Evolutionary conservation across 2,113 vertebrate species (phyloP), one percentile per base, ranked within the genome.

Genomic region (Crotalus viridis): DNA sequence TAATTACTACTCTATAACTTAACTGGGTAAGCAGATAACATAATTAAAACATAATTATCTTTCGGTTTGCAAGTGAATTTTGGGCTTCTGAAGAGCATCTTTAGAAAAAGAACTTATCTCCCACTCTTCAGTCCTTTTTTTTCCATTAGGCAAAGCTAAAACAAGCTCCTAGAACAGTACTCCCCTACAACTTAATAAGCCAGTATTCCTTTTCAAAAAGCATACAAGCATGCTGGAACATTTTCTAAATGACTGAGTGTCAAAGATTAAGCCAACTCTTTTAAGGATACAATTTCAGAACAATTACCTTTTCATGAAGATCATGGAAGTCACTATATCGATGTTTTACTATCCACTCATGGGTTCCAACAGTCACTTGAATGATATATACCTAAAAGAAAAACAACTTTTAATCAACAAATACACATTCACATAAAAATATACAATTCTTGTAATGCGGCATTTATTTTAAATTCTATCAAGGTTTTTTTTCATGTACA

Each of bases 251-350:
- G 55, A 8, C 90, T 21, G 92, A 87, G 51, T 51, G 33, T 7
- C 1, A 92, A 85, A 51, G 61, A 74, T 4, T 12, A 0, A 61
- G 51, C 1, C 21, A 94, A 55, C 8, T 8, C 93, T 89, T 92
- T 19, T 3, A 90, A 93, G 43, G 13, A 0, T 33, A 89, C 19
- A 9, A 89, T 69, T 64, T 89, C 15, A 92, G 51, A 28, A 93
- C 3, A 86, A 93, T 97, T 95, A 99, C 99, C 98, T 99, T 99
- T 96, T 99, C 99, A 33, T 99, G 99, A 24, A 99, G 97, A 64
- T 99, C 99, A 39, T 99, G 98, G 95, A 99, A 99, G 96, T 99
- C 99, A 55, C 99, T 99, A 94, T 99, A 99, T 64, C 99, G 99
- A 95, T 99, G 99, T 96, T 99, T 99, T 91, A 99, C 97, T 6